Evolutionary conservation across 2,113 vertebrate species (phyloP), one percentile per base, ranked within the genome.

Genomic region (Antechinus flavipes): DNA sequence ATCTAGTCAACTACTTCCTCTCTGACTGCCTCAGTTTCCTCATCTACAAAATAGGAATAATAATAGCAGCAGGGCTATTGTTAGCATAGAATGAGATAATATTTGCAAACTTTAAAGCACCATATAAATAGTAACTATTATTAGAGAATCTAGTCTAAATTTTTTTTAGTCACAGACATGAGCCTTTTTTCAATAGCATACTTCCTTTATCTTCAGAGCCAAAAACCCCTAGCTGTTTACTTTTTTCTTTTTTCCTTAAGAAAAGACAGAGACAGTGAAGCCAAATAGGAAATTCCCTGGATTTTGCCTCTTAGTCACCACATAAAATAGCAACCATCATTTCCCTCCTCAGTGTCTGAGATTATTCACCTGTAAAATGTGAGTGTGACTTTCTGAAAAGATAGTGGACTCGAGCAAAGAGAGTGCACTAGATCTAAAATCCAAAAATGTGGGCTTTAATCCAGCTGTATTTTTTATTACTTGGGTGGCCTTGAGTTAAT

Each of bases 341-440:
- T n/a, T 94, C 47, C 42, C 10, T 90, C 42, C 42, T 14, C 35
- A 8, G 26, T 84, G 53, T 50, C 55, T 93, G 55, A 50, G 93
- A 68, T 94, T 91, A n/a, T 42, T 54, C 68, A 84, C 94, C 91
- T 92, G 25, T 93, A 50, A 68, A 91, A 23, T 25, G 46, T 68
- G 27, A 27, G 49, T 52, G 22, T 0, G 47, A 6, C 24, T 42
- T 50, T 96, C 24, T 1, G 68, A 42, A 84, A 42, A 84, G 68
- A 8, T n/a, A 84, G 7, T 84, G n/a, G 16, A 7, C 35, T 42
- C 23, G 19, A 42, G 16, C 68, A 22, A 19, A 35, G 19, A 22
- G n/a, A 84, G 16, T 7, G 23, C 16, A 84, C 6, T 23, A 35
- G 16, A 84, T 42, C 30, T 84, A 42, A n/a, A 84, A 84, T 84